Evolutionary conservation across 2,797 vertebrate genomes (phyloP).

Genomic region (Lithobates pipiens): DNA sequence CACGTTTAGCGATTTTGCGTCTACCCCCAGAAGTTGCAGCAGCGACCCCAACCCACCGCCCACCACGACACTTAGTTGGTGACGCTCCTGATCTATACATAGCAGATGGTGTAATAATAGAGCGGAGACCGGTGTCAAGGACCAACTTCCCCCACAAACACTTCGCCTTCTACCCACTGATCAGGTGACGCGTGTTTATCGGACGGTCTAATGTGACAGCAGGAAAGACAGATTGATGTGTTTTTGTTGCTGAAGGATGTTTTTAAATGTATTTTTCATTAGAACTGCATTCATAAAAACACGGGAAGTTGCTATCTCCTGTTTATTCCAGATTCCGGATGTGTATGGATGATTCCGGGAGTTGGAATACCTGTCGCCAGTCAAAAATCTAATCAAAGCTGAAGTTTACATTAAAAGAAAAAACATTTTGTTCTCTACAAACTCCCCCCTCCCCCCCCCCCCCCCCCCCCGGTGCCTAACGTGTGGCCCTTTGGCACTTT

Average conservation of each 20-base stretch:
- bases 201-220: constrained; percentile 66
- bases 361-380: too few relatives aligned
- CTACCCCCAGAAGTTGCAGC: too few relatives aligned
- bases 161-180: background rate
- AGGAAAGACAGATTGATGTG: constrained; percentile 73
- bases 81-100: background rate
- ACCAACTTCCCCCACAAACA: background rate
- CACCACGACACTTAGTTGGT: too few relatives aligned
- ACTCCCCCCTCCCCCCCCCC: too few relatives aligned
- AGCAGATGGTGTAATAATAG: background rate
- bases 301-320: background rate
- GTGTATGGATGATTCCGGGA: background rate
- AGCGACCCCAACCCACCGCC: too few relatives aligned
- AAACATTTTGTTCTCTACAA: too few relatives aligned
- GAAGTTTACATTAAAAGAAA: too few relatives aligned
- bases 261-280: constrained; percentile 66
- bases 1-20: too few relatives aligned
- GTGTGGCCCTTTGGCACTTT: too few relatives aligned
- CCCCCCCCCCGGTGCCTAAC: too few relatives aligned
- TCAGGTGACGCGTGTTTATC: background rate
- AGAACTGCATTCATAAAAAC: constrained; percentile 30
- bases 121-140: background rate
- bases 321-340: background rate
- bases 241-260: constrained; percentile 71
- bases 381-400: too few relatives aligned